phyloP scores from a whole-genome alignment of 2,797 vertebrate species.

The Streptopelia turtur region DNA sequence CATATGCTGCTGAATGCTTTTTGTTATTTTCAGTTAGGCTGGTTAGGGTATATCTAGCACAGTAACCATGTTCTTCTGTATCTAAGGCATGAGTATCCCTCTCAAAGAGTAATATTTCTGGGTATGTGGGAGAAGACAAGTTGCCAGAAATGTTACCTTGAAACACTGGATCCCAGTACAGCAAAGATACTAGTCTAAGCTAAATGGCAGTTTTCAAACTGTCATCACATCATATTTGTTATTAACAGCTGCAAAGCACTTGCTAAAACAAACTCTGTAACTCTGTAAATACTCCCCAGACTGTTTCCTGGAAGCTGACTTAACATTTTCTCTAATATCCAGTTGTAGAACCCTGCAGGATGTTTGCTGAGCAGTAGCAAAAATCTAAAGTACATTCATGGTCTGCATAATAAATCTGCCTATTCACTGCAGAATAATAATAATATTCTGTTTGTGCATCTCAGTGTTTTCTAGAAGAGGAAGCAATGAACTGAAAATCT shows the following conservation, averaged over 20 bases:
- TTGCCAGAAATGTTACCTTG: not conserved
- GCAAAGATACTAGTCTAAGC: not conserved
- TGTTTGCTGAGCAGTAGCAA: conserved; percentile 44
- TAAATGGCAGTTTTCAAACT: not conserved
- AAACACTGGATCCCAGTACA: not conserved
- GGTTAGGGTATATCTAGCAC: not conserved
- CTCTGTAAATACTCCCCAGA: not conserved
- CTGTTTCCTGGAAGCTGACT: conserved; percentile 41
- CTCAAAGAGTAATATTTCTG: not conserved
- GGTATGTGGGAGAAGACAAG: not conserved
- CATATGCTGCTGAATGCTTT: not conserved
- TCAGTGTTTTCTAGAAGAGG: conserved; percentile 36
- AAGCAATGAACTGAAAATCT: conserved; percentile 29
- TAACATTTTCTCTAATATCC: conserved; percentile 1
- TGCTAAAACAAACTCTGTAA: not conserved
- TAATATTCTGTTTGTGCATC: conserved; percentile 6
- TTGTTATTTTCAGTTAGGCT: not conserved
- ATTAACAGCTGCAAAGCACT: not conserved
- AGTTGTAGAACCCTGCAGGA: not conserved
- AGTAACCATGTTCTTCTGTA: not conserved
- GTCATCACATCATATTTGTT: not conserved
- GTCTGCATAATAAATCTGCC: conserved; percentile 38
- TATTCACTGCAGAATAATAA: conserved; percentile 35
- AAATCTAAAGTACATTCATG: not conserved
- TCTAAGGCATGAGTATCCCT: not conserved